Evolutionary conservation across 2,888 invertebrate species (phyloP).

Genomic region (Emmelina monodactyla): DNA sequence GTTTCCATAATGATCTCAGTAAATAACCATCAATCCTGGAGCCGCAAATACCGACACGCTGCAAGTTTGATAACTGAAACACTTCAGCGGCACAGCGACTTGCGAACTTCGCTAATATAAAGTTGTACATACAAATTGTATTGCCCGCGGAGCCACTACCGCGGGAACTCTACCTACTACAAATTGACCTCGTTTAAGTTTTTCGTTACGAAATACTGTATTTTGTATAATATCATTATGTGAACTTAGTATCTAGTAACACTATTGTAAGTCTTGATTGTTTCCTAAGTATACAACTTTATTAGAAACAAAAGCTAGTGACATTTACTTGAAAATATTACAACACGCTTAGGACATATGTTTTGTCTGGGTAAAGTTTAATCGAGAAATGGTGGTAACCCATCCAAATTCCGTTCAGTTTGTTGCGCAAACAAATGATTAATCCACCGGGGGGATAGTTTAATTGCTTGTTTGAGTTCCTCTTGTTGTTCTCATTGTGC

Average conservation of each 20-base stretch:
- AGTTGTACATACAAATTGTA: conserved; percentile 27
- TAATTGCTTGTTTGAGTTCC: conserved; percentile 57
- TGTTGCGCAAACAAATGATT: conserved; percentile 56
- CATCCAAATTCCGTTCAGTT: conserved; percentile 31
- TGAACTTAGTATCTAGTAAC: not conserved
- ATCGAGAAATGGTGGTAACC: conserved; percentile 19
- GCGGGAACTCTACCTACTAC: too few relatives aligned
- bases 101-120: conserved; percentile 35
- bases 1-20: too few relatives aligned
- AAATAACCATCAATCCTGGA: not conserved
- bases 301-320: too few relatives aligned
- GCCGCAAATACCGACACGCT: not conserved
- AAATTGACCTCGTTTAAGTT: too few relatives aligned
- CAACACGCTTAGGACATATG: not conserved
- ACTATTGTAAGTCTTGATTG: not conserved
- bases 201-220: too few relatives aligned
- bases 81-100: conserved; percentile 25
- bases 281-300: not conserved
- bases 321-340: too few relatives aligned
- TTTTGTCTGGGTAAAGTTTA: not conserved
- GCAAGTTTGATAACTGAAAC: conserved; percentile 17
- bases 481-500: conserved; percentile 27
- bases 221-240: not conserved
- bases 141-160: conserved; percentile 5
- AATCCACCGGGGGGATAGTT: conserved; percentile 49